These are phyloP conservation scores for Callosobruchus maculatus DNA, from an alignment of 2,888 invertebrate genomes.

Conservation along the genomic window DNA sequence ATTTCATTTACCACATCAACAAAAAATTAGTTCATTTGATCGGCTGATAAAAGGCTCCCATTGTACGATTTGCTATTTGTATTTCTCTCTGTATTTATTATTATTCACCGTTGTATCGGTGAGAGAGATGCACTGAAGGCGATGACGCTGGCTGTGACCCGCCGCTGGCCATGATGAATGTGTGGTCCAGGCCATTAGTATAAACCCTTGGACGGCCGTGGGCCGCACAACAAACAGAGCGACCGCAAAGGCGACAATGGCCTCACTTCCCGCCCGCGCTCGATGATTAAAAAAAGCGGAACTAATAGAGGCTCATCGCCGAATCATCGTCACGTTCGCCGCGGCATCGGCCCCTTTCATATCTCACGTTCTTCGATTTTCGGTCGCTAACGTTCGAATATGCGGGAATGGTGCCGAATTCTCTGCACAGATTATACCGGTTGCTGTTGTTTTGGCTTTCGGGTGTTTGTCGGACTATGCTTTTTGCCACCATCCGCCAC, in stretches of 20 bases:
- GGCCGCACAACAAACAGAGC: background rate
- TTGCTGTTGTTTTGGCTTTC: background rate
- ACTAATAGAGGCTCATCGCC: background rate
- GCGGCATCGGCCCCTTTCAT: background rate
- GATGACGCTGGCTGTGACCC: background rate
- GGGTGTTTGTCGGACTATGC: too few relatives aligned
- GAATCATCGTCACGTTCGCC: background rate
- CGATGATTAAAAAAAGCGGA: background rate
- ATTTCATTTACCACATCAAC: too few relatives aligned
- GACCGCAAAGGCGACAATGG: background rate
- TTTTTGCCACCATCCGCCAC: too few relatives aligned
- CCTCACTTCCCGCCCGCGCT: background rate
- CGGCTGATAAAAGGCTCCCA: too few relatives aligned
- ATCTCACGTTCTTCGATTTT: background rate
- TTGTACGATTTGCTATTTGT: too few relatives aligned
- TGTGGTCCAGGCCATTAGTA: background rate
- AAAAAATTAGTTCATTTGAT: too few relatives aligned
- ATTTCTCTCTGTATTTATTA: too few relatives aligned
- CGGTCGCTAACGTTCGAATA: background rate
- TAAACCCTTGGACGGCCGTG: background rate
- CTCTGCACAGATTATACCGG: background rate
- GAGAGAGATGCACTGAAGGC: too few relatives aligned
- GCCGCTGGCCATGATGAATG: background rate
- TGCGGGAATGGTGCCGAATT: background rate
- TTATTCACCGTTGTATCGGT: too few relatives aligned